phyloP scores from a whole-genome alignment of 2,113 vertebrate genomes.

The Aramus guarauna region DNA sequence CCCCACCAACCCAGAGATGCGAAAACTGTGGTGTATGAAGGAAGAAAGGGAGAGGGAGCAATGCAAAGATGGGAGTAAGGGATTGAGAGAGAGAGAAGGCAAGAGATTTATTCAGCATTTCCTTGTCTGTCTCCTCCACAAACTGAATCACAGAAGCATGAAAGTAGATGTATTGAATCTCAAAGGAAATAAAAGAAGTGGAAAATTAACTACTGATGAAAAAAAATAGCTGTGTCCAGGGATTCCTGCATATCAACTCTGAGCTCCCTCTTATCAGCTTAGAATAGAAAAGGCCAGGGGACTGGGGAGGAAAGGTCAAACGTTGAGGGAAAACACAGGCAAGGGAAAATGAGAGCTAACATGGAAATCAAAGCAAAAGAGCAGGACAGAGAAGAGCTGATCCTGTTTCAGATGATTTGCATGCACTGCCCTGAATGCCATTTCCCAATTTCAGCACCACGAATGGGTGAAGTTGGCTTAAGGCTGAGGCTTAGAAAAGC shows the following conservation, averaged over 20 bases:
- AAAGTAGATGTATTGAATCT: slow-evolving; percentile 75
- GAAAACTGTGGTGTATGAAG: background rate
- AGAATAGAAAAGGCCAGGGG: slow-evolving; percentile 34
- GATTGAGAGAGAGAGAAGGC: background rate
- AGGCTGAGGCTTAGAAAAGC: background rate
- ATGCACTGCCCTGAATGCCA: background rate
- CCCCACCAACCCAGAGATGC: background rate
- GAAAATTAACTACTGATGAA: slow-evolving; percentile 78
- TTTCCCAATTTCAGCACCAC: background rate
- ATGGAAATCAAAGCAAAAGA: slow-evolving; percentile 36
- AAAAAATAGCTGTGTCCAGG: slow-evolving; percentile 54
- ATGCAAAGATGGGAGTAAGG: background rate
- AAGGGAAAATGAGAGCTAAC: slow-evolving; percentile 25
- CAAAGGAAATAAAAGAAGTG: slow-evolving; percentile 77
- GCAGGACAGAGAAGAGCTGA: background rate
- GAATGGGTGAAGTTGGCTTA: background rate
- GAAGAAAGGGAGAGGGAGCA: background rate
- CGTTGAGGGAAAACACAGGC: slow-evolving; percentile 24
- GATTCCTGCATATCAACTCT: slow-evolving; percentile 60
- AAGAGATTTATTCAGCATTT: slow-evolving; percentile 68
- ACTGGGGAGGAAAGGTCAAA: slow-evolving; percentile 44
- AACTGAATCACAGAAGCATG: slow-evolving; percentile 68
- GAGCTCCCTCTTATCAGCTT: slow-evolving; percentile 37
- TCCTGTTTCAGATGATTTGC: background rate
- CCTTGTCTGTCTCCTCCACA: slow-evolving; percentile 69